A percentile compares a stretch with the other conserved stretches of the same genome.
These are phyloP conservation scores for Neosilurus hyrtlii DNA, from an alignment of 2,797 vertebrate genomes.

Conservation along the genomic window DNA sequence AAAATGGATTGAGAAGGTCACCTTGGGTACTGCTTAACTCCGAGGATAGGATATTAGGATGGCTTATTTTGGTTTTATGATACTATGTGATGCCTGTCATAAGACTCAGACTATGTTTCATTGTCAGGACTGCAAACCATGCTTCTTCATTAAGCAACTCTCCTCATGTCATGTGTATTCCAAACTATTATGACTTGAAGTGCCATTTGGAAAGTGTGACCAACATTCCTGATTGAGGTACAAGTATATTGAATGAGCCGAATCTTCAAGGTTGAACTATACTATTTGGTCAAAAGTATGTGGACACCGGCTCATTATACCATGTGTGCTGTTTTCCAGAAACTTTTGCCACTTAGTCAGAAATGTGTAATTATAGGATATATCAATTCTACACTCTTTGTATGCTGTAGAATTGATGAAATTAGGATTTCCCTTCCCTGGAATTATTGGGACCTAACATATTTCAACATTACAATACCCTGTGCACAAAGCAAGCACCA, in stretches of 20 bases:
- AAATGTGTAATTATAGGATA: neutral
- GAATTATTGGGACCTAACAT: neutral
- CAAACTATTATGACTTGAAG: slow-evolving; percentile 31
- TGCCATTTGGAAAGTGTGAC: slow-evolving; percentile 21
- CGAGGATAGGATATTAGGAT: slow-evolving; percentile 23
- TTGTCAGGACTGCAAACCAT: neutral
- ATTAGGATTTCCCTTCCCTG: neutral
- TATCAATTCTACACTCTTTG: too few species aligned
- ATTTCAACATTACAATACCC: neutral
- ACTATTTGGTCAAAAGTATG: neutral
- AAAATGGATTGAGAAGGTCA: slow-evolving; percentile 81
- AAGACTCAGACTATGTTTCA: neutral
- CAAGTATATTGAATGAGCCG: slow-evolving; percentile 14
- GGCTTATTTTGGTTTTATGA: slow-evolving; percentile 4
- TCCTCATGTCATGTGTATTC: slow-evolving; percentile 18
- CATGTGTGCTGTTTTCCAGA: slow-evolving; percentile 6
- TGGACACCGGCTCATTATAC: neutral
- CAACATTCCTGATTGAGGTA: slow-evolving; percentile 10
- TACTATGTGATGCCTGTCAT: slow-evolving; percentile 9
- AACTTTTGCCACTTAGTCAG: neutral
- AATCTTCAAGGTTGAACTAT: slow-evolving; percentile 14
- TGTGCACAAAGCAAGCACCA: neutral
- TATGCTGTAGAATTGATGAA: neutral
- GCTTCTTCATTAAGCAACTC: slow-evolving; percentile 31
- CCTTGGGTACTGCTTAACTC: slow-evolving; percentile 60